Evolutionary conservation across 1,140 invertebrate genomes (phyloP), one percentile per base, ranked within the genome.

Genomic region (Penaeus indicus): DNA sequence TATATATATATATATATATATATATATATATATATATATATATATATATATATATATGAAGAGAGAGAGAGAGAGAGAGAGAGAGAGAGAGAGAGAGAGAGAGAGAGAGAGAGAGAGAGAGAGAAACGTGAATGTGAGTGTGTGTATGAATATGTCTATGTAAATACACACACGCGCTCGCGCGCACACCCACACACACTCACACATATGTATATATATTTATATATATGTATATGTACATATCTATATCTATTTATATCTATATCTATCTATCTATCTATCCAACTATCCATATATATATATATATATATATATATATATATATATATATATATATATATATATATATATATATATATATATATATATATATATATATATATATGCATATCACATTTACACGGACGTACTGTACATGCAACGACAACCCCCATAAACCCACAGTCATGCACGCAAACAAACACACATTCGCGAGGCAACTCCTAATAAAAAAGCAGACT

Each of bases 171-270:
- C 38, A 72, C n/a, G n/a, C 38, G n/a, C 16, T 27, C 38, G n/a
- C 38, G 27, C 69, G 27, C n/a, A 25, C 69, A 72, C 69, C 38
- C 69, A 72, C n/a, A 72, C 69, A 72, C 69, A 72, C 69, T 27
- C 69, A 72, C 69, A 72, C 25, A 75, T 8, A 75, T 22, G 32
- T 13, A 32, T 5, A 75, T 27, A 75, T 27, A 75, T 27, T 38
- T 27, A 38, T 27, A 75, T 27, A 75, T 27, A 75, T 75, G 27
- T 75, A 75, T 75, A 75, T 75, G 27, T 75, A 75, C 27, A 75
- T 75, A 75, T 75, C 27, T 75, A 75, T 75, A 75, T 75, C 27
- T 75, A 75, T 75, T 32, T 75, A 75, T 75, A 27, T 75, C 27
- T 75, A 75, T 27, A 75, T 27, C 27, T 27, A 75, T 27, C 27